Evolutionary conservation across 2,113 vertebrate genomes (phyloP).

Genomic region (Aptenodytes patagonicus): DNA sequence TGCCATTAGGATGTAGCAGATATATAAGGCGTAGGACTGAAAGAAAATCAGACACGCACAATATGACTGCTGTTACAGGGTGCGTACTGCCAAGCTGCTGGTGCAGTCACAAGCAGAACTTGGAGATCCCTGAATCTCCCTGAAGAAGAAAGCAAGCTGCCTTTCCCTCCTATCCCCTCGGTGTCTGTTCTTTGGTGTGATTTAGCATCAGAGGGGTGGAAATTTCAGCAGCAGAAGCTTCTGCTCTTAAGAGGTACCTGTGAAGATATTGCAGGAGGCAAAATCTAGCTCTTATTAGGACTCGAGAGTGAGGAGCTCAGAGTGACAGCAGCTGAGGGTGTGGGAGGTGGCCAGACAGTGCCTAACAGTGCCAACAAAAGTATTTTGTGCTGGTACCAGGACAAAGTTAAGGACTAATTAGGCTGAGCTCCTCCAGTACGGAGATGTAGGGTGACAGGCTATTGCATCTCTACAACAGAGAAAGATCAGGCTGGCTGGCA

Average conservation of each 20-base stretch:
- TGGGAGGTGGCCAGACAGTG: background rate
- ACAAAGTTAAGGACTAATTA: background rate
- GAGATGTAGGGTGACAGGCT: background rate
- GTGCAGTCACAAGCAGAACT: background rate
- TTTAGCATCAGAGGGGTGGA: background rate
- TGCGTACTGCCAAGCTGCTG: background rate
- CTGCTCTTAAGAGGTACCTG: background rate
- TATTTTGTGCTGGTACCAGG: background rate
- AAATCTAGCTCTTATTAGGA: background rate
- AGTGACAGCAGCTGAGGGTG: background rate
- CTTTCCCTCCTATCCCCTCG: background rate
- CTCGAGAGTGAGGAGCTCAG: background rate
- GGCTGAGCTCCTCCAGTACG: background rate
- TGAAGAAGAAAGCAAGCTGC: background rate
- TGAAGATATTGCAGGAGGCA: background rate
- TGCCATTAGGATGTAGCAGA: background rate
- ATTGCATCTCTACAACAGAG: accelerated
- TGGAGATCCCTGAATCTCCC: background rate
- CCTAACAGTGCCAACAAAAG: background rate
- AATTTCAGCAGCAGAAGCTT: background rate
- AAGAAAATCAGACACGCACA: accelerated
- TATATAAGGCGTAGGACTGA: background rate
- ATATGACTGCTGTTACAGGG: accelerated
- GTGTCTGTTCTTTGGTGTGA: background rate
- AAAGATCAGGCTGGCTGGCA: background rate